Percentiles rank a stretch among this genome's conserved stretches.
These are phyloP conservation scores for Aphidius gifuensis DNA, from an alignment of 1,140 invertebrate species.

Conservation along the genomic window DNA sequence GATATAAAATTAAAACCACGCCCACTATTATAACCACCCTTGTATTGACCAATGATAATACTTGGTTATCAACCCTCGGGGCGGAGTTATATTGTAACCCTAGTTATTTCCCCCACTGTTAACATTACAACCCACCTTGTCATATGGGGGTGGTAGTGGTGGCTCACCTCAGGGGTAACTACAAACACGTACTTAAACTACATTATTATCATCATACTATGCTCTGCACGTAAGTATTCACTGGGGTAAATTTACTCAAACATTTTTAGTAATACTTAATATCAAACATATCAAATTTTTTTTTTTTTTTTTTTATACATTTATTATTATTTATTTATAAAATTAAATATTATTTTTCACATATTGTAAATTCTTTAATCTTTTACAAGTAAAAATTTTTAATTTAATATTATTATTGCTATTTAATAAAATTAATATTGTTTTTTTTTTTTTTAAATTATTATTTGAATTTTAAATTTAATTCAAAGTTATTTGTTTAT, in stretches of 20 bases:
- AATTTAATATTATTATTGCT: too few species aligned
- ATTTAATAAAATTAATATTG: too few species aligned
- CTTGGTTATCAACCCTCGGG: slow-evolving; percentile 8
- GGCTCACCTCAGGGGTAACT: slow-evolving; percentile 53
- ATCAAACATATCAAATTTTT: background rate
- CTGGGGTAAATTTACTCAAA: too few species aligned
- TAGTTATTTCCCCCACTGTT: slow-evolving; percentile 24
- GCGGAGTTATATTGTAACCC: slow-evolving; percentile 19
- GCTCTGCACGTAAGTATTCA: too few species aligned
- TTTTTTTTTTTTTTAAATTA: too few species aligned
- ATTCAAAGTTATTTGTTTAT: too few species aligned
- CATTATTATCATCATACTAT: slow-evolving; percentile 42
- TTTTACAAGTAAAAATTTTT: too few species aligned
- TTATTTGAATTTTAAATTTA: too few species aligned
- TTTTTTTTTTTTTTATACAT: too few species aligned
- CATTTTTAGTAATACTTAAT: background rate
- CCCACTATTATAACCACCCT: slow-evolving; percentile 19
- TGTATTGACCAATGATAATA: slow-evolving; percentile 15
- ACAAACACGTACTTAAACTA: slow-evolving; percentile 55
- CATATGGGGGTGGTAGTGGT: slow-evolving; percentile 36
- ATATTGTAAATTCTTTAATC: too few species aligned
- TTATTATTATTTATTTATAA: too few species aligned
- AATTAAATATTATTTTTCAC: too few species aligned
- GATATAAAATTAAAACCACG: slow-evolving; percentile 3
- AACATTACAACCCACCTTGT: slow-evolving; percentile 39